Conservation (phyloP, 2,797 vertebrate species). For the Oreochromis mossambicus region DNA sequence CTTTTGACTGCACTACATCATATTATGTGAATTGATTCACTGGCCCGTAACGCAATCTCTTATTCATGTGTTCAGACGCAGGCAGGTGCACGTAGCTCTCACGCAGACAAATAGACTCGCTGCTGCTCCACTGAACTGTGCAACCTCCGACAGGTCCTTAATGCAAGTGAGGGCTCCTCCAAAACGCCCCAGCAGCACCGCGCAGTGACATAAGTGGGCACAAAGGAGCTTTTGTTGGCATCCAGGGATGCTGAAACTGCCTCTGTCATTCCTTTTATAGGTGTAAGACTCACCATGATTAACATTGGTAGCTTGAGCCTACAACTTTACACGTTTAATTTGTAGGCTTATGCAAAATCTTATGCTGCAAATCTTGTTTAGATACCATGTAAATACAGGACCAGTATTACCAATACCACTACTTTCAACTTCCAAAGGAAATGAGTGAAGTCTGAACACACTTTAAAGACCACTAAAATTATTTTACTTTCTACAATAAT, state of each 20-base stretch:
- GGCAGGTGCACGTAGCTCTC: conserved; percentile 23
- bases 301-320: conserved; percentile 36
- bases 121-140: conserved; percentile 36
- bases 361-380: not conserved
- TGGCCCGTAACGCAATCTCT: conserved; percentile 50
- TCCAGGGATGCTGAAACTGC: conserved; percentile 48
- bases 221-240: conserved; percentile 56
- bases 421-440: not conserved
- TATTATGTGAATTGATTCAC: conserved; percentile 46
- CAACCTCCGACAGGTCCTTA: conserved; percentile 19
- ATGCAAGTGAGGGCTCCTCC: conserved; percentile 23
- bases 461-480: not conserved
- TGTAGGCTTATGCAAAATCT: not conserved
- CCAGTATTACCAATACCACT: not conserved
- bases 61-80: conserved; percentile 51
- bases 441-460: not conserved
- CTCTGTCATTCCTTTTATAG: conserved; percentile 51
- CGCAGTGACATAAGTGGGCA: conserved; percentile 53
- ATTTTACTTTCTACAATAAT: not conserved
- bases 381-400: not conserved
- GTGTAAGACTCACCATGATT: conserved; percentile 28
- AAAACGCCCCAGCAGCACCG: conserved; percentile 18
- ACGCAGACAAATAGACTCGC: not conserved
- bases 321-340: not conserved
- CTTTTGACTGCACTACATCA: conserved; percentile 25